Percentiles rank a stretch among this genome's conserved stretches.
Conservation (phyloP, 2,888 invertebrate genomes). For the Brassicogethes aeneus region DNA sequence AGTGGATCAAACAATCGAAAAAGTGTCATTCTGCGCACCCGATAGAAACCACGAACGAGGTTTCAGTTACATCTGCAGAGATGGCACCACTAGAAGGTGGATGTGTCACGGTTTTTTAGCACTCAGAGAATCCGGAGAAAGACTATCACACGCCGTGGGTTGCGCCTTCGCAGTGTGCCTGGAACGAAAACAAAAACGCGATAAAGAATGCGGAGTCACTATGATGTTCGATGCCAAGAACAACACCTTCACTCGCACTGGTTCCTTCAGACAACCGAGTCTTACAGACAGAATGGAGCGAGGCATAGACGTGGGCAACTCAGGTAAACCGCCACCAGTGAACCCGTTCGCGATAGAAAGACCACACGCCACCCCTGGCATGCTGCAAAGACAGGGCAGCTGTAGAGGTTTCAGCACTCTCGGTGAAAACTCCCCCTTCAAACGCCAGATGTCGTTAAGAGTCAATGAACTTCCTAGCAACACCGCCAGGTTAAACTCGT, state of each 20-base stretch:
- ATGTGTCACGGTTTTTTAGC: constrained; percentile 99
- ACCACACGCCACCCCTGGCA: constrained; percentile 90
- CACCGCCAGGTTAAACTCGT: constrained; percentile 63
- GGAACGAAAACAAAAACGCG: constrained; percentile 94
- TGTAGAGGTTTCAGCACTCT: constrained; percentile 82
- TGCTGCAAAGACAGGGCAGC: constrained; percentile 92
- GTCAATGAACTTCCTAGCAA: constrained; percentile 94
- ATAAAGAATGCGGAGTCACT: constrained; percentile 90
- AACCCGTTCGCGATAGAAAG: constrained; percentile 93
- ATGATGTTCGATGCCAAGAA: constrained; percentile 88
- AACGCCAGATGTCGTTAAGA: constrained; percentile 90
- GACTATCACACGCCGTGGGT: constrained; percentile 97
- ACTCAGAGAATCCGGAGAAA: constrained; percentile 91
- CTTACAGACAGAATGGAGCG: constrained; percentile 64
- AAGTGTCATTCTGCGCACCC: constrained; percentile 99
- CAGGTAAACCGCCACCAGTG: constrained; percentile 48
- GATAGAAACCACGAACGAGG: constrained; percentile 96
- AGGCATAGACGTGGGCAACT: constrained; percentile 29
- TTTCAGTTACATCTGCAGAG: constrained; percentile 98
- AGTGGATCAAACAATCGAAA: constrained; percentile 99
- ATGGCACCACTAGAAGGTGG: constrained; percentile 97
- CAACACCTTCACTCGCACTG: constrained; percentile 82
- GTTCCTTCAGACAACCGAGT: constrained; percentile 82
- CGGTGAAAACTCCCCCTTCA: constrained; percentile 80
- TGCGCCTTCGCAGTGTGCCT: constrained; percentile 98